Base-by-base conservation (phyloP, 2,797 vertebrate genomes). In the Sebastes iracundus region DNA sequence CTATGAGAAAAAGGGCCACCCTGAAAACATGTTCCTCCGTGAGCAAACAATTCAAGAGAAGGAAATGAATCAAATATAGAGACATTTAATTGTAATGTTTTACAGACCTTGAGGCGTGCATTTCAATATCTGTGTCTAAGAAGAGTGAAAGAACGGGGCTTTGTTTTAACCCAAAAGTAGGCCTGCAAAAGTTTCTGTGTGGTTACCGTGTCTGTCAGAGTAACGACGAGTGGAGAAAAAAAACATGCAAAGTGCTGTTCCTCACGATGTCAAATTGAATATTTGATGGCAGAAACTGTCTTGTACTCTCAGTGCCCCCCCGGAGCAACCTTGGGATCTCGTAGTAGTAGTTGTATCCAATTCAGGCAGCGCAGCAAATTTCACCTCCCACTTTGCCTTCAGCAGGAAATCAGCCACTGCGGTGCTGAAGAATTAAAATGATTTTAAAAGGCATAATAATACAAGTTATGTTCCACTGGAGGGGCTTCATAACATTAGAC, bases 281-380 rank as follows among this genome's bases (percentile, higher is more conserved):
- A 68, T 85, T 80, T 78, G 60, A 80, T 83, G 62, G 4, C 56
- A 77, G 53, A 68, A 88, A 61, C 53, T 33, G n/a, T 52, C 49
- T 78, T 76, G 52, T 56, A 35, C 62, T 81, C 53, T 66, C 30
- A 46, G 20, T 65, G 66, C 4, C 42, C 66, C 81, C 38, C 2
- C 42, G 42, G 42, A 80, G 73, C 84, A 75, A 72, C 59, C 68
- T 81, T 16, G 38, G 22, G 73, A 64, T 79, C 11, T 74, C 56
- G 65, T 76, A 60, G 71, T 79, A 62, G 71, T 68, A 64, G 38
- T 20, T 14, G 16, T 61, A 72, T 81, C 65, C 46, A 52, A 30
- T 46, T 85, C 56, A 69, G 62, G 67, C 13, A 27, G 46, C 61
- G 27, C 20, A 80, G 32, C 25, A 77, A 23, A 46, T 72, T 82